Conservation (phyloP, 2,113 vertebrate genomes). For the Rhinogobius similis region DNA sequence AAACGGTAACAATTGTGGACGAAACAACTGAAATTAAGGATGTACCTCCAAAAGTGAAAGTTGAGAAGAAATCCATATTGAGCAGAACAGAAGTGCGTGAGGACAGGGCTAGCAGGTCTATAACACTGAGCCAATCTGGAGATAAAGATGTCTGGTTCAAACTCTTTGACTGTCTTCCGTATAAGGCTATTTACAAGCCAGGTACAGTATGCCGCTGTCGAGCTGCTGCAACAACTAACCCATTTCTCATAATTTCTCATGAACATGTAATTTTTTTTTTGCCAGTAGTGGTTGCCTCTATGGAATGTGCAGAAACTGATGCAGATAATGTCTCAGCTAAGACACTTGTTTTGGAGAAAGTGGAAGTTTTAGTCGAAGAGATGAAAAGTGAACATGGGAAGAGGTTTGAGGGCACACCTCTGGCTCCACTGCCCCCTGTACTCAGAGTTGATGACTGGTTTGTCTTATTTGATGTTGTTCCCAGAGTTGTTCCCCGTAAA, state of each 20-base stretch:
- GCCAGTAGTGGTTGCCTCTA: conserved; percentile 19
- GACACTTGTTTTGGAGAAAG: conserved; percentile 14
- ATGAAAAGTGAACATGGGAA: conserved; percentile 12
- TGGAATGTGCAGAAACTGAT: conserved; percentile 15
- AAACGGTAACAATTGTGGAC: conserved; percentile 39
- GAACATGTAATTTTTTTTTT: conserved; percentile 7
- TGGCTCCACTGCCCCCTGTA: neutral
- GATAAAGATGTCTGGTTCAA: conserved; percentile 58
- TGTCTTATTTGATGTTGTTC: conserved; percentile 42
- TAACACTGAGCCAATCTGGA: conserved; percentile 14
- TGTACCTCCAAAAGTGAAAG: conserved; percentile 2
- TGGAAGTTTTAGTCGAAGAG: conserved; percentile 22
- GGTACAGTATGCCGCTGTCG: conserved; percentile 52
- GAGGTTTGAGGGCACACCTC: neutral
- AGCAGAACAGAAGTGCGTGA: conserved; percentile 11
- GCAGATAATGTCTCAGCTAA: conserved; percentile 24
- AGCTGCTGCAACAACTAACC: neutral
- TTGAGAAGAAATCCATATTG: conserved; percentile 6
- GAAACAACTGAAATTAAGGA: neutral
- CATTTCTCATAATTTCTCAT: neutral
- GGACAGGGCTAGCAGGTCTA: conserved; percentile 4
- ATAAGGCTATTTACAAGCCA: conserved; percentile 48
- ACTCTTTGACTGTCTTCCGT: conserved; percentile 46
- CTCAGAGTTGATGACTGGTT: conserved; percentile 67
- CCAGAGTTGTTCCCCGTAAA: conserved; percentile 29